phyloP scores from a whole-genome alignment of 1,140 invertebrate species.

The Saccostrea echinata region DNA sequence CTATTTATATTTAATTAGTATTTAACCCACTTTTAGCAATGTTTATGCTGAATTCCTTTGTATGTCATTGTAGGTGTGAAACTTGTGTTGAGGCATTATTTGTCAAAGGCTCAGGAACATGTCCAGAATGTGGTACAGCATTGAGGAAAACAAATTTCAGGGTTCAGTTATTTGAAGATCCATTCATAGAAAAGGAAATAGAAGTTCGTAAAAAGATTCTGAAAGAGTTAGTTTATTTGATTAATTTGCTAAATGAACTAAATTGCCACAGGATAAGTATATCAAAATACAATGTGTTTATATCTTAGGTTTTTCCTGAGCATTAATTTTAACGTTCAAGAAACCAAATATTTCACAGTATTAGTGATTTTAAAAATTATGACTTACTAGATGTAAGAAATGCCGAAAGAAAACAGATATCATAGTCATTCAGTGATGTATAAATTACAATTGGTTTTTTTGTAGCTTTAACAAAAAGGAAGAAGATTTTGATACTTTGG shows the following conservation, averaged over 20 bases:
- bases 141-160: slow-evolving; percentile 94
- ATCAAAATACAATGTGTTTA: neutral
- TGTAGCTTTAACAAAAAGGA: slow-evolving; percentile 78
- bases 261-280: neutral
- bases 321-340: no score
- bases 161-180: slow-evolving; percentile 97
- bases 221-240: slow-evolving; percentile 80
- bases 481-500: slow-evolving; percentile 74
- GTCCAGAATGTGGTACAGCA: slow-evolving; percentile 94
- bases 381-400: no score
- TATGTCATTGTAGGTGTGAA: slow-evolving; percentile 84
- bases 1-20: no score
- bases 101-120: slow-evolving; percentile 94
- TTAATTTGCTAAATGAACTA: neutral
- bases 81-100: slow-evolving; percentile 97
- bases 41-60: neutral
- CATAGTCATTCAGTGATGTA: no score
- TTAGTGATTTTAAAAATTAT: no score
- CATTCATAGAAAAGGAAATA: slow-evolving; percentile 97
- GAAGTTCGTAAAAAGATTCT: slow-evolving; percentile 94
- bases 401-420: no score
- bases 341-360: no score
- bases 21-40: neutral
- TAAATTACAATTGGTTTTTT: neutral
- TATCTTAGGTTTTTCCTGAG: neutral